Base-by-base conservation (phyloP, 35 echinoderm and acorn worm genomes). In the Eucidaris tribuloides region DNA sequence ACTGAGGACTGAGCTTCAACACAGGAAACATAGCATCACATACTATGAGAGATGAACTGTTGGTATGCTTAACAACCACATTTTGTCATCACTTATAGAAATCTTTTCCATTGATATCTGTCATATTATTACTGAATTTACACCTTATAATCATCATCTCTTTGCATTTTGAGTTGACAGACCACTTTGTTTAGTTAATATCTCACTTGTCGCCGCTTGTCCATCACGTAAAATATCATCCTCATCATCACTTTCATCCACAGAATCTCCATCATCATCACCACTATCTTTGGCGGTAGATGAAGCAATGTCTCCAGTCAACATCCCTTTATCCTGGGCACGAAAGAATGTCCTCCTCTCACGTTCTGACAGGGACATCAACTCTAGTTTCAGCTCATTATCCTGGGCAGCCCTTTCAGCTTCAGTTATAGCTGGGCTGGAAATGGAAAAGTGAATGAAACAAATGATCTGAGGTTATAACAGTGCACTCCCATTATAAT, bases 331-430 rank as follows among this genome's bases (percentile, higher is more conserved):
- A 5, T 62, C 81, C 45, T 84, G 79, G 24, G 23, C 57, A 19
- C 83, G 31, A 43, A 91, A 79, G 52, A 82, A 90, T 9, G 93
- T 79, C 35, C 84, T 86, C 64, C 84, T 83, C 22, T 89, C 41
- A 45, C 79, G 90, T 45, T 91, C 93, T 33, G 83, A 36, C 42
- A 91, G 84, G 11, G 23, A 28, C 20, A 62, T 84, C 4, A 96
- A 76, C 42, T 96, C 88, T 31, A 37, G 44, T 63, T 83, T 31
- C 17, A 87, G 42, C 22, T 78, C 46, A 20, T 83, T 88, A n/a
- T 77, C 65, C 36, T 79, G 40, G 18, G 86, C 71, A 31, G 68
- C 88, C 54, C 78, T 45, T 74, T 89, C 85, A 30, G 58, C 50
- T 0, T 65, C 39, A 54, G 84, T 49, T 25, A 77, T 38, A 5